Evolutionary conservation across 2,797 vertebrate species (phyloP).

Genomic region (Hafferia zeledoni): DNA sequence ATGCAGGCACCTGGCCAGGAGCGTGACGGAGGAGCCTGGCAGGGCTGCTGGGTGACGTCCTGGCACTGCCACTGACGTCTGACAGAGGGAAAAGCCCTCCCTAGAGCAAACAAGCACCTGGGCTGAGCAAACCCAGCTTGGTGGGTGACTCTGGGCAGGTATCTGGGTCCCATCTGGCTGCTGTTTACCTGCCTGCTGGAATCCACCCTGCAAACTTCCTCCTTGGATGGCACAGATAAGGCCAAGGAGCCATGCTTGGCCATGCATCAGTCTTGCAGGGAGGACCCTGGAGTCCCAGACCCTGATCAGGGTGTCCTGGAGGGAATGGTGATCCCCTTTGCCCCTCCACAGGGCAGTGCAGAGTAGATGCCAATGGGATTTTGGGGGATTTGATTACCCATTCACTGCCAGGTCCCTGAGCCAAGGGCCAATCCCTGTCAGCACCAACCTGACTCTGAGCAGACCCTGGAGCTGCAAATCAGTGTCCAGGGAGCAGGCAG

Average conservation of each 20-base stretch:
- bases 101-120: conserved; percentile 1
- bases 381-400: background rate
- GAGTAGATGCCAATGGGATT: rapidly evolving
- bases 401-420: background rate
- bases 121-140: conserved; percentile 13
- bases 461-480: background rate
- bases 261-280: rapidly evolving
- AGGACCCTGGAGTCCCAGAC: background rate
- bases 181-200: conserved; percentile 59
- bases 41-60: conserved; percentile 1
- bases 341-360: background rate
- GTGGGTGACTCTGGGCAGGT: background rate
- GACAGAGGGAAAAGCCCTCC: background rate
- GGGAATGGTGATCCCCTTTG: background rate
- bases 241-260: rapidly evolving
- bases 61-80: background rate
- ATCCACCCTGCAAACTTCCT: conserved; percentile 63
- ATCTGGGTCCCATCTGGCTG: conserved; percentile 38
- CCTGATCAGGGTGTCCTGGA: rapidly evolving
- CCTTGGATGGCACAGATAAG: background rate
- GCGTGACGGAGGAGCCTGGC: background rate
- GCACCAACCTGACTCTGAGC: background rate
- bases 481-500: background rate
- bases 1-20: conserved; percentile 2
- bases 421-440: no score